Evolutionary conservation across 1,140 invertebrate species (phyloP), one percentile per base, ranked within the genome.

Genomic region (Drosophila miranda): DNA sequence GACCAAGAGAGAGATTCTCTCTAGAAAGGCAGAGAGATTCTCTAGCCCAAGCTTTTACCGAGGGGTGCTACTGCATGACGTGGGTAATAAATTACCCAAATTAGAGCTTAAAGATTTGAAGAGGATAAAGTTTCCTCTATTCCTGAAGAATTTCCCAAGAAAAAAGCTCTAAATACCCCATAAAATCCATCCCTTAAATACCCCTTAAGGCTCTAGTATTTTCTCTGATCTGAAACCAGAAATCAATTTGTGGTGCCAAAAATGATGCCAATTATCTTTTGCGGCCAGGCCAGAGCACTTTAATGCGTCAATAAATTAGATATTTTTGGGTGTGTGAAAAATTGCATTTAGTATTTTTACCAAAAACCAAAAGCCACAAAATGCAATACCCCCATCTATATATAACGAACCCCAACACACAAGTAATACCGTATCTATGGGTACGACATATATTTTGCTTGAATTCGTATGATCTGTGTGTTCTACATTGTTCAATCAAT

Each of bases 271-370:
- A 83, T 83, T 84, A 83, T 75, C 75, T 84, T 55, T 38, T 38
- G 34, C 34, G 34, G 34, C 11, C 11, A 13, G 34, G 4, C 34
- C 34, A 11, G 75, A 59, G 58, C 60, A 84, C 52, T 62, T 86
- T 80, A 76, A 72, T 76, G 76, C 80, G 67, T 83, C 81, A 79
- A 79, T 79, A 75, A 84, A 83, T 79, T 84, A 79, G 4, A 38
- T 38, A 38, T 79, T 79, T 75, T 84, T 59, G 75, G 66, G 60
- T 75, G 58, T 43, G 34, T 38, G 34, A 57, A 79, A 79, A 71
- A 69, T 73, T 28, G 53, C 52, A 75, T 42, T 73, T 62, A 73
- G 58, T 63, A 73, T 70, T 61, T 51, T 16, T 34, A n/a, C 38
- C 69, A 61, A 60, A 60, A 70, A 26, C 21, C 58, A 48, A 70